phyloP scores from a whole-genome alignment of 1,140 invertebrate genomes.

The Pemphigus obesinymphae region DNA sequence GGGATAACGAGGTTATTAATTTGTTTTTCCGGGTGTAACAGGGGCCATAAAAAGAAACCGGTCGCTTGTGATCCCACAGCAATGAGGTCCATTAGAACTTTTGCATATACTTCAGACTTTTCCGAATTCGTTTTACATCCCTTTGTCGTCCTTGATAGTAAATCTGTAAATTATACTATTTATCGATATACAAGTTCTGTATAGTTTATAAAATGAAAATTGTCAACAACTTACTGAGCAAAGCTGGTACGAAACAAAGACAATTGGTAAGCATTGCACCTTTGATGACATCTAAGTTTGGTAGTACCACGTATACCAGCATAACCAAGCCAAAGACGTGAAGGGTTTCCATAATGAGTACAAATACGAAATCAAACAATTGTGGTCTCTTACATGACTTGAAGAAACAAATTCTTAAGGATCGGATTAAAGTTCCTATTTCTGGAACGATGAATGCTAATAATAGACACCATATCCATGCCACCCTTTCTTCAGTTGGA shows the following conservation, averaged over 20 bases:
- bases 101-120: constrained; percentile 63
- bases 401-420: constrained; percentile 83
- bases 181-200: not conserved
- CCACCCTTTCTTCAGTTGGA: constrained; percentile 76
- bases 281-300: constrained; percentile 85
- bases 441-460: constrained; percentile 83
- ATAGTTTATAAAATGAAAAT: not conserved
- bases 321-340: constrained; percentile 80
- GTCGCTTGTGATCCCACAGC: constrained; percentile 81
- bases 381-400: constrained; percentile 55
- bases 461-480: constrained; percentile 90
- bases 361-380: constrained; percentile 51
- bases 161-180: constrained; percentile 54
- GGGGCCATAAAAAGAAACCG: constrained; percentile 83
- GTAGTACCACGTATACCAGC: constrained; percentile 80
- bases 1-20: constrained; percentile 76
- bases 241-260: constrained; percentile 79
- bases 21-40: constrained; percentile 59
- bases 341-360: constrained; percentile 77
- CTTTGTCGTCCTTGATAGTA: constrained; percentile 72
- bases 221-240: constrained; percentile 57
- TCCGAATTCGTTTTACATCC: constrained; percentile 50
- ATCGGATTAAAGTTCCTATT: constrained; percentile 76
- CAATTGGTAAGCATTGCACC: constrained; percentile 92
- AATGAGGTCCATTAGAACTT: constrained; percentile 74